Conservation (phyloP, 1,140 invertebrate species). For the Zophobas morio region DNA sequence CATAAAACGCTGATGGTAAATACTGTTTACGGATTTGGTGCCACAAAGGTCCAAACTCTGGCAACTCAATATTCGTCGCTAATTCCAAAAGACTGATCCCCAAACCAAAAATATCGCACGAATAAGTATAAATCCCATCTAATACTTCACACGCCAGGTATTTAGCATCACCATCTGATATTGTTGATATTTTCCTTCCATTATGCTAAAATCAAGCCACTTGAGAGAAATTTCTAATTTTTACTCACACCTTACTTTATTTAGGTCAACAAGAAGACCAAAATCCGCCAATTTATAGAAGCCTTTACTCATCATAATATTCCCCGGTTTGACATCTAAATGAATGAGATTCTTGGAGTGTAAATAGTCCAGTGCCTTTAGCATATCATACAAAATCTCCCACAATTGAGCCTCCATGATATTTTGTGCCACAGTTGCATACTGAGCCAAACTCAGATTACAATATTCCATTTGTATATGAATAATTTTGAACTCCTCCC, state of each 20-base stretch:
- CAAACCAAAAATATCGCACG: conserved; percentile 78
- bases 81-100: conserved; percentile 83
- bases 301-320: conserved; percentile 78
- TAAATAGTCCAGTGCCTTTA: conserved; percentile 58
- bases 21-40: conserved; percentile 73
- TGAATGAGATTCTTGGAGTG: conserved; percentile 74
- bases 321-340: conserved; percentile 85
- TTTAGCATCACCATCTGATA: conserved; percentile 81
- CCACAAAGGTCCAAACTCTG: conserved; percentile 78
- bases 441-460: conserved; percentile 69
- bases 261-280: conserved; percentile 79
- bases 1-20: conserved; percentile 52
- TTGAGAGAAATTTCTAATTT: not conserved
- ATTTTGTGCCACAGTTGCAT: conserved; percentile 65
- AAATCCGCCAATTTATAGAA: conserved; percentile 83
- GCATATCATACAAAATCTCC: conserved; percentile 67
- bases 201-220: conserved; percentile 26
- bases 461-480: conserved; percentile 85
- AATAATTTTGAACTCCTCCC: conserved; percentile 81
- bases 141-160: conserved; percentile 84
- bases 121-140: conserved; percentile 74
- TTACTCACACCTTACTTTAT: conserved; percentile 68
- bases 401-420: conserved; percentile 68
- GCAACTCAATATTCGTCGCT: conserved; percentile 80
- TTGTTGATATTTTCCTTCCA: conserved; percentile 44